Percentiles rank a stretch among this genome's conserved stretches.
Conservation (phyloP, 2,797 vertebrate species). For the Sebastes kiyomatsui region DNA sequence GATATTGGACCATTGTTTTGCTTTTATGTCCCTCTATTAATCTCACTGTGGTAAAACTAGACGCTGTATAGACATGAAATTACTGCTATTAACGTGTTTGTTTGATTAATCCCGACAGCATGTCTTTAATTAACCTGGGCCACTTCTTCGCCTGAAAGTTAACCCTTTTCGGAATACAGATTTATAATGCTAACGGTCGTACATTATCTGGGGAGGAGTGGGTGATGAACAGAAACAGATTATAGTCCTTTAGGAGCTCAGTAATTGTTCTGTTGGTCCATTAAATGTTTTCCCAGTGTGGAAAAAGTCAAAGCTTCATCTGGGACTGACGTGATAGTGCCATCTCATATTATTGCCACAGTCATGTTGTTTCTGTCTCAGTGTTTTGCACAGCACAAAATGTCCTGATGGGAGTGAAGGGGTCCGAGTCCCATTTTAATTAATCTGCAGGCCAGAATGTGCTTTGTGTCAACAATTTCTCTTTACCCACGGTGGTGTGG, state of each 20-base stretch:
- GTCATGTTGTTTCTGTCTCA: constrained; percentile 8
- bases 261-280: constrained; percentile 42
- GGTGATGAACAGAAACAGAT: constrained; percentile 29
- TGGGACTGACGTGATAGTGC: constrained; percentile 31
- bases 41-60: background rate
- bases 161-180: constrained; percentile 21
- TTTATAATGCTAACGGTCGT: background rate
- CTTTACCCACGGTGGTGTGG: constrained; percentile 6
- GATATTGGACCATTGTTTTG: background rate
- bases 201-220: constrained; percentile 22
- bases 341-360: constrained; percentile 10
- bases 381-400: constrained; percentile 39
- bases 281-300: constrained; percentile 42
- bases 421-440: constrained; percentile 48
- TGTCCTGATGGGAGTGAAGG: constrained; percentile 19
- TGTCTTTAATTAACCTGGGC: constrained; percentile 37
- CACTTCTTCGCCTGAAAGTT: constrained; percentile 6
- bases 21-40: background rate
- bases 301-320: constrained; percentile 22
- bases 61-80: background rate
- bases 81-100: constrained; percentile 4
- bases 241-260: constrained; percentile 42
- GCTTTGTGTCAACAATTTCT: constrained; percentile 21
- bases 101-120: constrained; percentile 38
- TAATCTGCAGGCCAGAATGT: constrained; percentile 23